These are phyloP conservation scores for Poeciliopsis paucimaculata DNA, from an alignment of 2,797 vertebrate species.

Conservation along the genomic window DNA sequence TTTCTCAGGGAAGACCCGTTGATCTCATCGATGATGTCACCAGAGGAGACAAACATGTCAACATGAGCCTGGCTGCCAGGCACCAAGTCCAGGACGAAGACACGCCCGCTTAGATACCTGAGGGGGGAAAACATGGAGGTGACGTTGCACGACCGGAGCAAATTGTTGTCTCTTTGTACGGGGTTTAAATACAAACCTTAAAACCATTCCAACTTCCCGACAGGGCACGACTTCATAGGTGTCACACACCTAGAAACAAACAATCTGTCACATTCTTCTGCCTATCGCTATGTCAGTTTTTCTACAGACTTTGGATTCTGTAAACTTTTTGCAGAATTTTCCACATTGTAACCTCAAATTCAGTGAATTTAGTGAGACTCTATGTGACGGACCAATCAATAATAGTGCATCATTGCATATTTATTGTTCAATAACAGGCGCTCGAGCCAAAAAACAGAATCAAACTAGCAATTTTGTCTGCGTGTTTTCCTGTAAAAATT, in stretches of 20 bases:
- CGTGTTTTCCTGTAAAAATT: no score
- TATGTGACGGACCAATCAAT: neutral
- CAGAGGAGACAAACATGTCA: constrained; percentile 77
- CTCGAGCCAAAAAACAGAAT: no score
- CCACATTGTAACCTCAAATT: neutral
- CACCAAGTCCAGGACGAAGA: constrained; percentile 81
- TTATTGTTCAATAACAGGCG: no score
- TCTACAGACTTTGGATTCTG: neutral
- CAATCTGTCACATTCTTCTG: neutral
- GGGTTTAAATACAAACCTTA: constrained; percentile 75
- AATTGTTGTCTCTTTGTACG: neutral
- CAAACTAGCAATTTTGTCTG: no score
- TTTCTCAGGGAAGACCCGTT: constrained; percentile 84
- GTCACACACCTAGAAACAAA: constrained; percentile 77
- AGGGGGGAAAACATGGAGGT: constrained; percentile 2
- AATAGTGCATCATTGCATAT: no score
- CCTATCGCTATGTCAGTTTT: neutral
- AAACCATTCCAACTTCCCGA: constrained; percentile 77
- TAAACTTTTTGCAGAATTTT: neutral
- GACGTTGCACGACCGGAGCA: neutral
- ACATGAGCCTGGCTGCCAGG: constrained; percentile 81
- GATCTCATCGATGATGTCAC: constrained; percentile 87
- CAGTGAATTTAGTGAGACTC: neutral
- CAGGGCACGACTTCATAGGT: constrained; percentile 82
- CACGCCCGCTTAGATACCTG: constrained; percentile 81